Base-by-base conservation (phyloP, 92 coral and sea anemone species). In the Phenganax subtilis region DNA sequence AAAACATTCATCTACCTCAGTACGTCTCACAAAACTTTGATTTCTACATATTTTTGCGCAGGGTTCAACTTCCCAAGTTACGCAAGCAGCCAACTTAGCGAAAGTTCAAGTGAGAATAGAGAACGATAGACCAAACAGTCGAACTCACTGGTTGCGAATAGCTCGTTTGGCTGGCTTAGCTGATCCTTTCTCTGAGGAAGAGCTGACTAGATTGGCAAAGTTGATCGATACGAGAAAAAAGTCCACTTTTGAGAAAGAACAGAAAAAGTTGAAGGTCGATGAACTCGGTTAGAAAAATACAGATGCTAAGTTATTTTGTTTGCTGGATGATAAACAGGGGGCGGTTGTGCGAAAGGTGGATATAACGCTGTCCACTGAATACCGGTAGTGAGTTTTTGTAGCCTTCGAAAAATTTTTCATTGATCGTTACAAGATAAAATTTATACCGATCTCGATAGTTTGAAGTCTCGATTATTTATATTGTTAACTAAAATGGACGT, bases 101-200 rank as follows among this genome's bases (percentile, higher is more conserved):
- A 88, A 87, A 71, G 98, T 94, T 44, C 97, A 94, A 77, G 98
- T 94, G 56, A 89, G 93, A 27, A 88, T 94, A 20, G 25, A 61
- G 12, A 92, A 88, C 57, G 92, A 91, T 2, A 88, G 87, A 37
- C 47, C 47, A 37, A 37, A 37, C 28, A 88, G 89, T 1, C 80
- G 80, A 4, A 86, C 88, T 20, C 91, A 94, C 73, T 92, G 89
- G 60, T 86, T 97, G 58, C 89, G 89, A 53, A 57, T 94, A 10
- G 97, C 98, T 1, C 82, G 82, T 15, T 82, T 94, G 8, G 98
- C 98, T 60, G 98, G 98, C 52, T 90, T 94, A 1, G 73, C 91
- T 20, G 91, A 96, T 3, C 97, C 98, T 0, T 79, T 90, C 72
- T 75, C 91, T 9, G 92, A 87, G 55, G 89, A 85, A 3, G 84